phyloP scores from a whole-genome alignment of 92 coral and sea anemone genomes.

The Nematostella vectensis region DNA sequence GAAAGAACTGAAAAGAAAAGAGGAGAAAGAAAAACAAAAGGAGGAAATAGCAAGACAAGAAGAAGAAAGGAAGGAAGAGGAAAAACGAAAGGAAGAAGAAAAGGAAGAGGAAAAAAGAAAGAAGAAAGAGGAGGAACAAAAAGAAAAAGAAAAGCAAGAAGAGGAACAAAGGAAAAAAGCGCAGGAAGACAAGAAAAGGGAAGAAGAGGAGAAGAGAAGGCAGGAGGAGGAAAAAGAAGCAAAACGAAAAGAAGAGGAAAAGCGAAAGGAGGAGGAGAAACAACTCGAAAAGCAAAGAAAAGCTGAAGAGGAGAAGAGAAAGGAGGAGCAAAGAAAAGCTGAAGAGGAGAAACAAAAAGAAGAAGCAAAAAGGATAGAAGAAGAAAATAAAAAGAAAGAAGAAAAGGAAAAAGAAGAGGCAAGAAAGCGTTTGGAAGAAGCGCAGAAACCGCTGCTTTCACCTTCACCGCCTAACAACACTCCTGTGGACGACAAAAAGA shows the following conservation, averaged over 20 bases:
- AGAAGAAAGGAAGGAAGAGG: not conserved
- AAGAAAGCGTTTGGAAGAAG: not conserved
- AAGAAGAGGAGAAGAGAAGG: slow-evolving; percentile 2
- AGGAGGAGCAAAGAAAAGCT: not conserved
- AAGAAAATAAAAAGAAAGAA: not conserved
- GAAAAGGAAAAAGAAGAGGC: not conserved
- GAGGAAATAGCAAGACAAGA: not conserved
- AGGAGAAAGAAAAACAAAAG: slow-evolving; percentile 1
- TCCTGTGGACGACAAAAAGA: not conserved
- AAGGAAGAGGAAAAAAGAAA: not conserved
- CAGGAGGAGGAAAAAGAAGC: slow-evolving; percentile 12
- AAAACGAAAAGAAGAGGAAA: not conserved
- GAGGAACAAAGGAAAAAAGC: not conserved
- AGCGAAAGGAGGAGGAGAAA: not conserved
- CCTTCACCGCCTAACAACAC: not conserved
- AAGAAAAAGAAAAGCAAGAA: not conserved
- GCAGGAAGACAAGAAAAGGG: slow-evolving; percentile 6
- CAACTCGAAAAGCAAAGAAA: not conserved
- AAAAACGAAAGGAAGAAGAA: not conserved
- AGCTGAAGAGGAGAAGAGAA: not conserved
- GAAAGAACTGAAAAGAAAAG: not conserved
- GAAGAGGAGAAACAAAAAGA: not conserved
- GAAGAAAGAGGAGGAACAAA: slow-evolving; percentile 1
- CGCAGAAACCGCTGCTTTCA: not conserved
- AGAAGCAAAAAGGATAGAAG: not conserved